Percentiles rank a stretch among this genome's conserved stretches.
These are phyloP conservation scores for Melanostoma scalare DNA, from an alignment of 2,888 invertebrate genomes.

Conservation along the genomic window DNA sequence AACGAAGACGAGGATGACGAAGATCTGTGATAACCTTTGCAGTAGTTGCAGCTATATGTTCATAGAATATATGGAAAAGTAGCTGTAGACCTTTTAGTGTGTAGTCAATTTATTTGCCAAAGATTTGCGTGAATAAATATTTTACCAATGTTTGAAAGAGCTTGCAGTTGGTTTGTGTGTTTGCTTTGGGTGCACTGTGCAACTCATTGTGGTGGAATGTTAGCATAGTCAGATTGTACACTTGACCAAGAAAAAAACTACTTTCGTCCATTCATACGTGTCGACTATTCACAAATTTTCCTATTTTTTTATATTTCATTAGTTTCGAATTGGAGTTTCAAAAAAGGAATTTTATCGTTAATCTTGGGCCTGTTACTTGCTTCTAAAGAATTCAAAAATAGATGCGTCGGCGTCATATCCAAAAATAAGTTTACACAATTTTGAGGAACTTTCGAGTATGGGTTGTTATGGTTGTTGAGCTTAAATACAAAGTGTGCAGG, in stretches of 20 bases:
- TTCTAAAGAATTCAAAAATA: too few species aligned
- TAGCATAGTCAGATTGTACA: background rate
- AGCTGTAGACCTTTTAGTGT: constrained; percentile 23
- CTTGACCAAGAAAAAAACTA: constrained; percentile 13
- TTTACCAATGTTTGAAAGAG: constrained; percentile 24
- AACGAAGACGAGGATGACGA: constrained; percentile 21
- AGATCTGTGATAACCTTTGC: constrained; percentile 42
- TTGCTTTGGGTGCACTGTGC: constrained; percentile 5
- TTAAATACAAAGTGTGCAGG: too few species aligned
- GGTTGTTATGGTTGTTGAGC: too few species aligned
- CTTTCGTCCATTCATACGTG: too few species aligned
- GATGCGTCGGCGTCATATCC: too few species aligned
- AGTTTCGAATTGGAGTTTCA: too few species aligned
- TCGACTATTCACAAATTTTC: too few species aligned
- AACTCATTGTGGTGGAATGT: constrained; percentile 1
- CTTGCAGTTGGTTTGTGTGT: constrained; percentile 9
- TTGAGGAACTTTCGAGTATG: too few species aligned
- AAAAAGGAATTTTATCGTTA: too few species aligned
- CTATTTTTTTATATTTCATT: too few species aligned
- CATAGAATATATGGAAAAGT: constrained; percentile 13
- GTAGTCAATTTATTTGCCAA: constrained; percentile 33
- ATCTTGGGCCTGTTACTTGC: too few species aligned
- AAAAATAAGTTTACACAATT: too few species aligned
- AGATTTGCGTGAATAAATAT: constrained; percentile 49
- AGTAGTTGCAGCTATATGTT: constrained; percentile 24